A percentile compares a stretch with the other conserved stretches of the same genome.
These are phyloP conservation scores for Novumbra hubbsi DNA, from an alignment of 2,797 vertebrate species.

Conservation along the genomic window DNA sequence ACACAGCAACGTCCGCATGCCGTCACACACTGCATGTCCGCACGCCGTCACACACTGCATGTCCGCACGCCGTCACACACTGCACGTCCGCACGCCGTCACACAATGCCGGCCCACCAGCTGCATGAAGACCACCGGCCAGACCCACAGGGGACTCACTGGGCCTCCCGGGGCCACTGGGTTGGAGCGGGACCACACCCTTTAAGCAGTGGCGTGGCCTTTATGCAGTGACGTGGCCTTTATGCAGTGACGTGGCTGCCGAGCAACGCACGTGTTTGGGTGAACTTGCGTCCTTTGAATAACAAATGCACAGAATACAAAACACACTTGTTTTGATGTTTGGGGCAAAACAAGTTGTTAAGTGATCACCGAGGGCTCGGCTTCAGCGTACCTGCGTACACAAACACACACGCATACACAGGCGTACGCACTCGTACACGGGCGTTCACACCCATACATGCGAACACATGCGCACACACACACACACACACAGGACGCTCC, in stretches of 20 bases:
- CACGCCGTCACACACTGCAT: constrained; percentile 35
- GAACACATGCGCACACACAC: neutral
- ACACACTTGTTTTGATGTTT: constrained; percentile 31
- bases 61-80: constrained; percentile 34
- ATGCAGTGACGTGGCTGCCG: constrained; percentile 28
- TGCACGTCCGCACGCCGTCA: constrained; percentile 31
- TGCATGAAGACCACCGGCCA: constrained; percentile 44
- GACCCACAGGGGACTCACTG: constrained; percentile 11
- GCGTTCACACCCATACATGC: constrained; percentile 15
- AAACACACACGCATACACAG: constrained; percentile 35
- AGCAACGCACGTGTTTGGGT: constrained; percentile 40
- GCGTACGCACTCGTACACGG: constrained; percentile 7
- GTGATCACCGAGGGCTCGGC: constrained; percentile 4
- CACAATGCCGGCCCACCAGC: constrained; percentile 31
- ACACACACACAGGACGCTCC: neutral
- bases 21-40: constrained; percentile 30
- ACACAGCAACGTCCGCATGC: constrained; percentile 27
- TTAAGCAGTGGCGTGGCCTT: no score
- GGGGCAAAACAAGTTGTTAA: constrained; percentile 32
- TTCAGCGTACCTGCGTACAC: constrained; percentile 37
- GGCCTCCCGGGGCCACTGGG: constrained; percentile 5
- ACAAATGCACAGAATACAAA: constrained; percentile 13
- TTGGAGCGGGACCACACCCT: neutral
- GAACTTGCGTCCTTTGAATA: constrained; percentile 29
- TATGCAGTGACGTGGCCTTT: constrained; percentile 21